Percentiles rank a stretch among this genome's conserved stretches.
Conservation (phyloP, 1,140 invertebrate genomes). For the Pseudomyrmex flavicornis region DNA sequence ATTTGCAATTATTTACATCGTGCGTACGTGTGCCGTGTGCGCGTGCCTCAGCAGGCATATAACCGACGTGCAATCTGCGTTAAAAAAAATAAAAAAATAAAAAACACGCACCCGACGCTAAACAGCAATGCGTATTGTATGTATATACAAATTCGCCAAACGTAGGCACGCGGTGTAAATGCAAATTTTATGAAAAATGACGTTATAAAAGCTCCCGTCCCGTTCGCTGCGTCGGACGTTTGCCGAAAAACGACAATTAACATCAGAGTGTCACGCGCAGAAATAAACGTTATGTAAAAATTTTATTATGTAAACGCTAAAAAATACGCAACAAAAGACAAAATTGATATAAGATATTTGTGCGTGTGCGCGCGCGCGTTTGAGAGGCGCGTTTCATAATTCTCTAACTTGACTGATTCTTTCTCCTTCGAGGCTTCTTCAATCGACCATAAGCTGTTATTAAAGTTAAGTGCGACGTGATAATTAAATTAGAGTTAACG, state of each 20-base stretch:
- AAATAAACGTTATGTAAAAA: background rate
- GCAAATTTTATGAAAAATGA: conserved; percentile 54
- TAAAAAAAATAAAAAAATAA: background rate
- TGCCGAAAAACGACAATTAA: background rate
- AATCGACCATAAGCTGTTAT: background rate
- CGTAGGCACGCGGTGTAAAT: conserved; percentile 12
- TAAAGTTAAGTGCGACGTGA: conserved; percentile 6
- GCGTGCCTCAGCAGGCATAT: background rate
- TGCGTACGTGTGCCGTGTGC: no score
- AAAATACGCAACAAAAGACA: no score
- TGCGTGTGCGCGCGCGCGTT: no score
- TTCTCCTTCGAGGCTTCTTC: background rate
- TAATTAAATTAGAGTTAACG: conserved; percentile 23
- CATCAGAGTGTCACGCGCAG: conserved; percentile 12
- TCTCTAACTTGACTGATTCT: background rate
- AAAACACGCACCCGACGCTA: background rate
- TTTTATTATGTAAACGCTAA: background rate
- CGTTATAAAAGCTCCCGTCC: conserved; percentile 9
- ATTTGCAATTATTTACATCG: conserved; percentile 37
- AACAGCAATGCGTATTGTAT: background rate
- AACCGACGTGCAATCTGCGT: conserved; percentile 2
- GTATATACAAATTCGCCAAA: background rate
- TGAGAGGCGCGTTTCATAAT: no score
- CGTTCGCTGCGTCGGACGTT: background rate
- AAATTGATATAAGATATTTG: no score